Evolutionary conservation across 2,888 invertebrate genomes (phyloP), one percentile per base, ranked within the genome.

Genomic region (Phania funesta): DNA sequence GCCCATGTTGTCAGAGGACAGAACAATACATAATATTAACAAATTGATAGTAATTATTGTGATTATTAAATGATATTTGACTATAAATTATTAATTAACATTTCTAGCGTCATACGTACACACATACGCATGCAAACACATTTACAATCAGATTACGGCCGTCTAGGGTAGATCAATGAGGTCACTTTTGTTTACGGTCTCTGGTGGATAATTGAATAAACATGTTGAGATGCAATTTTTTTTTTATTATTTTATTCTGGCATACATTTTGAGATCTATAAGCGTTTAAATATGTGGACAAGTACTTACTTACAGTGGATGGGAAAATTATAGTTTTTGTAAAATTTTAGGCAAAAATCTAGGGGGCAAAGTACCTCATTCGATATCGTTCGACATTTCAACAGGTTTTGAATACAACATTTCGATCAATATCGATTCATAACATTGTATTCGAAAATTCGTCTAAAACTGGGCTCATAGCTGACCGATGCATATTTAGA

Each of bases 161-260:
- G 65, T 73, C 64, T 64, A 65, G 52, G 64, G 73, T 62, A 73
- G 80, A 73, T 83, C 73, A 83, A 80, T 80, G 76, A 83, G 83
- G 83, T 80, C 80, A 80, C 83, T 71, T 76, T 80, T 76, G 80
- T 80, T 77, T 73, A 64, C 70, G 62, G 73, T 80, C 60, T 80
- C 60, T 80, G 35, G 4, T 60, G 75, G 74, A 79, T 82, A 82
- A 82, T 82, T 79, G 82, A 82, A 79, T 82, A 82, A 82, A 78
- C 82, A 82, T 82, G 82, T 82, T 78, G 79, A 82, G 82, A 79
- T 82, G 79, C 79, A 82, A n/a, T 41, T 16, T 38, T 38, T 11
- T 38, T 38, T n/a, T 41, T n/a, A 1, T 41, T 13, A 16, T 46
- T 46, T 35, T 54, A 74, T 64, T 74, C 78, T 78, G 82, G 82